Evolutionary conservation across 2,797 vertebrate genomes (phyloP), one percentile per base, ranked within the genome.

Genomic region (Balearica regulorum): DNA sequence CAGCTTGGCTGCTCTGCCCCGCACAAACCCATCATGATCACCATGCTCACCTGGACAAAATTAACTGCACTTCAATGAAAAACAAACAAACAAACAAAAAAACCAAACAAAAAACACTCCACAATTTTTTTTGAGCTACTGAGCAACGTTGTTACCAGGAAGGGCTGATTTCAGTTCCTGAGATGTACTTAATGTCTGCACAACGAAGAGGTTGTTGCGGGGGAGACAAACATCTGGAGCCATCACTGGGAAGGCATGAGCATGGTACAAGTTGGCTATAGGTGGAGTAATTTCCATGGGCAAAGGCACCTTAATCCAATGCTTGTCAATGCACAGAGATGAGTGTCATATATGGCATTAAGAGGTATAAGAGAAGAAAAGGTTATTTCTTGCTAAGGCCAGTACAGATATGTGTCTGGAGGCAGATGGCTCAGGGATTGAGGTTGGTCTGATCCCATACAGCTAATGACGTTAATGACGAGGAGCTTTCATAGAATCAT

Each of bases 401-500:
- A 75, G 24, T 29, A 48, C 7, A 83, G 62, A 65, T 31, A 26
- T 43, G 35, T 54, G 61, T 83, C 43, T 51, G 49, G 88, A 68
- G 46, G 88, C 49, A 79, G 54, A 79, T 16, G 33, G 49, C 62
- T 72, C 33, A 13, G 7, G 31, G 13, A 24, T 8, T 1, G 3
- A 79, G 54, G 21, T 24, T 78, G 60, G 58, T 69, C 48, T 93
- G 85, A 87, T 53, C 48, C 62, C 39, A 10, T 37, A 57, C 53
- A 73, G 71, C 58, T 83, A n/a, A n/a, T n/a, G 48, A 90, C 84
- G 79, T 73, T 55, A 91, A 93, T 35, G 60, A 88, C 72, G 31
- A 88, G 39, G 46, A 82, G 60, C 60, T 91, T 39, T 39, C 39
- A 39, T 39, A 39, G 39, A 39, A 39, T 39, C 39, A 39, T 39